Evolutionary conservation across 2,113 vertebrate species (phyloP), one percentile per base, ranked within the genome.

Genomic region (Enhydra lutris): DNA sequence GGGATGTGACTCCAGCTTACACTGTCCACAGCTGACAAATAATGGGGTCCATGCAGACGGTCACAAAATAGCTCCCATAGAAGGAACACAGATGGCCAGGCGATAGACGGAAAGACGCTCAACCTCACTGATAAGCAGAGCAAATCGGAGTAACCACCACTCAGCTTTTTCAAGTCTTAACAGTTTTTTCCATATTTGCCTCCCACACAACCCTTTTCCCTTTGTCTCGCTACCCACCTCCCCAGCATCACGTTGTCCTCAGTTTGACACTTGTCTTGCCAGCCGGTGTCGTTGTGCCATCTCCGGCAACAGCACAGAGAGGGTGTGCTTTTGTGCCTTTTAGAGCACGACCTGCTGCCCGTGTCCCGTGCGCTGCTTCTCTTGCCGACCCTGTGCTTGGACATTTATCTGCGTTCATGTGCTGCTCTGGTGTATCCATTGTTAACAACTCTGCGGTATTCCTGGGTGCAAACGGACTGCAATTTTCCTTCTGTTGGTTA

Each of bases 1-100:
- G 65, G 55, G 42, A 50, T 15, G 0, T 0, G 21, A 21, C 34
- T 31, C n/a, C n/a, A 4, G 0, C 18, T 14, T 29, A 42, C 78
- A 23, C 1, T n/a, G 23, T n/a, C 69, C 59, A 0, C 21, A 11
- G 61, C 23, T 0, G 0, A 34, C 52, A 67, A 7, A 18, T 23
- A 7, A 69, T 15, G 6, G 20, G 63, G 39, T 61, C 65, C 2
- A 0, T 71, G 24, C 39, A 74, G 23, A 36, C 11, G 12, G 47
- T 74, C 65, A 15, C 3, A 3, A 81, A 39, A 7, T 42, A 31
- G n/a, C 88, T 81, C 47, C 63, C 63, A 42, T 7, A 42, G 57
- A 47, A 93, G 80, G 81, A 85, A 45, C 6, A 4, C 47, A 81
- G 10, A 10, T 47, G 45, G 47, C 80, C 31, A 76, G 18, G 18